Evolutionary conservation across 2,797 vertebrate species (phyloP), one percentile per base, ranked within the genome.

Genomic region (Catostomus latipinnis): DNA sequence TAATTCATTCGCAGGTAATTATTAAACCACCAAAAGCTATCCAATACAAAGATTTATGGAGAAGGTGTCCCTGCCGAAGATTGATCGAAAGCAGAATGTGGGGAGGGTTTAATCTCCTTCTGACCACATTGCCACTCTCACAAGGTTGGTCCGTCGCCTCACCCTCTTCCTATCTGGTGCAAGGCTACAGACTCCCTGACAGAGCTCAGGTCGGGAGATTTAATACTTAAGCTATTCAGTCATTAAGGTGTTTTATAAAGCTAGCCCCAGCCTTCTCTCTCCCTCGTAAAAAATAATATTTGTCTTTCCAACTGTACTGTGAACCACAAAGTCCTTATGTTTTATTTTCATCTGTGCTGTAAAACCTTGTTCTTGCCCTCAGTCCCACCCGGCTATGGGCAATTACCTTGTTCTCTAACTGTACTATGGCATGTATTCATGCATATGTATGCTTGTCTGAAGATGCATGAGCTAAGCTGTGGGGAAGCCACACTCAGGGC

Each of bases 271-370:
- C 90, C 90, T 85, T 93, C 80, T 84, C 66, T 87, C 90, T 89
- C 49, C 85, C 92, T 93, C 86, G 22, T 94, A 93, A 93, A 94
- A 93, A 93, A 92, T 89, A 93, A 94, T 93, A 93, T 94, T 94
- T 94, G 92, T 94, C 93, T 95, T 95, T 94, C 93, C 92, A 93
- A 91, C 92, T 92, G 92, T 91, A 93, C 91, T 87, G 89, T 93
- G 90, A 90, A 93, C 93, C 92, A 90, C 91, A 94, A 92, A 92
- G 92, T 92, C 92, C 91, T 92, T 84, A 81, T 92, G 90, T 93
- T 94, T 93, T 94, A 93, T 92, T 92, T 93, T 91, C 86, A 90
- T 88, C 91, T 78, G 84, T 76, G 88, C 89, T 88, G 90, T 95
- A 94, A 95, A 94, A 91, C 76, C 82, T 67, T 84, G 88, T 85